Percentiles rank a stretch among this genome's conserved stretches.
Conservation (phyloP, 2,113 vertebrate species). For the Madoqua kirkii region DNA sequence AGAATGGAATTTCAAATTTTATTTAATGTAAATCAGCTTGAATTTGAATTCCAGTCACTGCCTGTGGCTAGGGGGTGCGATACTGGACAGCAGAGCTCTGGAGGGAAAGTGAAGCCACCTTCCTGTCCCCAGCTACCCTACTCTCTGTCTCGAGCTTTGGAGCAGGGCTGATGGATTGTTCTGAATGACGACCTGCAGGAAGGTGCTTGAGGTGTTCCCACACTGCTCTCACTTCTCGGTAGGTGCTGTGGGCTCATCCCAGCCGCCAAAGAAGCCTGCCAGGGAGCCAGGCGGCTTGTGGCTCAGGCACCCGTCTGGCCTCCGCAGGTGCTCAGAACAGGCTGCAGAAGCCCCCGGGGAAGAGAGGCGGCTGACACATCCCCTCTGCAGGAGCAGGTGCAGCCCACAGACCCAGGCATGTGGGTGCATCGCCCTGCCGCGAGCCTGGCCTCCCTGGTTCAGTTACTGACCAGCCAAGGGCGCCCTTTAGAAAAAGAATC, state of each 20-base stretch:
- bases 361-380: background rate
- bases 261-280: background rate
- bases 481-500: background rate
- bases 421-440: accelerated
- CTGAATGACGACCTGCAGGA: accelerated
- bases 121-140: background rate
- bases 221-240: accelerated
- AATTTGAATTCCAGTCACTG: background rate
- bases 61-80: background rate
- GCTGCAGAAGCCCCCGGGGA: background rate
- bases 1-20: background rate
- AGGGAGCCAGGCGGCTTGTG: background rate
- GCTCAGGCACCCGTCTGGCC: background rate
- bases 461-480: no score
- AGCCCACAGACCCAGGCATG: accelerated
- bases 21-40: background rate
- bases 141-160: accelerated
- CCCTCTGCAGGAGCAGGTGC: background rate
- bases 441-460: no score
- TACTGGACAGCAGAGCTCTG: background rate
- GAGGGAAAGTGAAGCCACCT: background rate
- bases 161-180: background rate
- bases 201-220: no score
- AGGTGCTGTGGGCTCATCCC: background rate
- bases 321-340: background rate